Percentiles rank a stretch among this genome's conserved stretches.
These are phyloP conservation scores for Tachycineta bicolor DNA, from an alignment of 2,113 vertebrate genomes.

Conservation along the genomic window DNA sequence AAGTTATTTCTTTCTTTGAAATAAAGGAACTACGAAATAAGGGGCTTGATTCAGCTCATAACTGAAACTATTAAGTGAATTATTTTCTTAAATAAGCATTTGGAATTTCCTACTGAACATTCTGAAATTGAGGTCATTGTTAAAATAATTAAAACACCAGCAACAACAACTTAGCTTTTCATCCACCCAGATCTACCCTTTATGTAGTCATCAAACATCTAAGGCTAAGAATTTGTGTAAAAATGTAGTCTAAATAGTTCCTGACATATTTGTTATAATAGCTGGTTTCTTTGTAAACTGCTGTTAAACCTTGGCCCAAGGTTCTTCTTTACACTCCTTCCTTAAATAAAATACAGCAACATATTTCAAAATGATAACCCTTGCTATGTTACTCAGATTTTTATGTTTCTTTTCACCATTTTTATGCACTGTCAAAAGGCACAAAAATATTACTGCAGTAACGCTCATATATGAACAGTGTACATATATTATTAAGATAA, in stretches of 20 bases:
- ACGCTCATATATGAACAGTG: not conserved
- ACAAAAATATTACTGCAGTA: not conserved
- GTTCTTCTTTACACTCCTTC: not conserved
- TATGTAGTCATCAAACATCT: not conserved
- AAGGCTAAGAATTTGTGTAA: not conserved
- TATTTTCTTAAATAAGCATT: not conserved
- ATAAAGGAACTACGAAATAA: not conserved
- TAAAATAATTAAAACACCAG: not conserved
- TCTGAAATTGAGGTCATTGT: not conserved
- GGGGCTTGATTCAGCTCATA: not conserved
- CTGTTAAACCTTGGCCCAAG: not conserved
- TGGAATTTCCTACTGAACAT: not conserved
- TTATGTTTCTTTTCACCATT: not conserved
- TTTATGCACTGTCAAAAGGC: not conserved
- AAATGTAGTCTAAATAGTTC: not conserved
- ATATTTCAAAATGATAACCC: not conserved
- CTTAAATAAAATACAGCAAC: not conserved
- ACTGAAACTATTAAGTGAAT: not conserved
- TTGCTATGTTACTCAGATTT: not conserved
- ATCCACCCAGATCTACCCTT: not conserved
- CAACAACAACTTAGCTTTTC: not conserved
- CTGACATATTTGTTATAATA: not conserved
- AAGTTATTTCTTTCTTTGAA: not conserved
- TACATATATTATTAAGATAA: constrained; percentile 4
- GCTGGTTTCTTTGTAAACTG: not conserved